Evolutionary conservation across 2,113 vertebrate species (phyloP), one percentile per base, ranked within the genome.

Genomic region (Vidua macroura): DNA sequence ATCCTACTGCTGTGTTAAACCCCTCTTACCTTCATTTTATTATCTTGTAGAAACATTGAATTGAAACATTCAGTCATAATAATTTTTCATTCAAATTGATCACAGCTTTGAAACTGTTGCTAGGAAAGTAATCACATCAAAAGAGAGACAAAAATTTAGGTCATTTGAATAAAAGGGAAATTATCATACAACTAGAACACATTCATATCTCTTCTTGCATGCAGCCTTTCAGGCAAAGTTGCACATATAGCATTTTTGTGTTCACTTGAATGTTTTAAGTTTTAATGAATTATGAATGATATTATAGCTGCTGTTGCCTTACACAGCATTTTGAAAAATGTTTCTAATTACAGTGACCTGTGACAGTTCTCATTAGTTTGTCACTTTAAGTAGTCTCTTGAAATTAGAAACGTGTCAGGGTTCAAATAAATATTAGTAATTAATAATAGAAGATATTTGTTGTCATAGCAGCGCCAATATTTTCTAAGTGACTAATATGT

Each of bases 271-370:
- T 86, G 41, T 83, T 91, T 91, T 77, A 91, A 86, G 63, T 92
- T 95, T 91, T 95, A 90, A 91, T 95, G 72, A 96, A 90, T 95
- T 95, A 95, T 94, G 77, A 91, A 93, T 96, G 39, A 68, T 88
- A 80, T 81, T 84, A 53, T 81, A 78, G 63, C 64, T 91, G 33
- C 55, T 91, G 16, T 67, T 83, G 73, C 82, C 84, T 96, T 83
- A 86, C 21, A 59, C n/a, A 88, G 84, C 68, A 78, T 37, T 83
- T 74, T 56, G 68, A 93, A 94, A 95, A 88, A 62, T 81, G 25
- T 68, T 84, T 91, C 64, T 94, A 74, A 94, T 95, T 90, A 86
- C 74, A 55, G 30, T 85, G 84, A 92, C 81, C 68, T 79, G 37
- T 88, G 84, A 60, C 84, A 60, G 63, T 88, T 79, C 75, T 91